Percentiles rank a stretch among this genome's conserved stretches.
Conservation (phyloP, 2,797 vertebrate genomes). For the Basileuterus tristriatus region DNA sequence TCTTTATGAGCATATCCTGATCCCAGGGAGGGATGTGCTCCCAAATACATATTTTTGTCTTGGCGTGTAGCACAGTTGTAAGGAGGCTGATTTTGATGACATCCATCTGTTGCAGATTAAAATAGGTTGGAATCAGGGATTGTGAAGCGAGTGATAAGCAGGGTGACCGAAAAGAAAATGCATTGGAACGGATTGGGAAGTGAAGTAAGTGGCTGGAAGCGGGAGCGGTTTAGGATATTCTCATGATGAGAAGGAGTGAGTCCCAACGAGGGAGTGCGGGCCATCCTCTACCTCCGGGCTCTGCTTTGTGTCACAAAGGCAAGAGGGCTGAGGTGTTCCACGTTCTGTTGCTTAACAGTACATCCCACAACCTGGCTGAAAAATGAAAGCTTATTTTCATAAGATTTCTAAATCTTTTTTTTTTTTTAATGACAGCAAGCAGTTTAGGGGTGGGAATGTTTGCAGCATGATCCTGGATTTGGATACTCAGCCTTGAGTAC, state of each 20-base stretch:
- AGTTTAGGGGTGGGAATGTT: not conserved
- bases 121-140: not conserved
- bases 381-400: not conserved
- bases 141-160: not conserved
- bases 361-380: not conserved
- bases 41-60: conserved; percentile 29
- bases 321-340: accelerated
- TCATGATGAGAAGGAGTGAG: not conserved
- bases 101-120: conserved; percentile 56
- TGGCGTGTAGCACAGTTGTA: not conserved
- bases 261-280: accelerated
- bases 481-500: not conserved
- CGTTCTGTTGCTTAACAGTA: accelerated
- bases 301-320: not conserved
- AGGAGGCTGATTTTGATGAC: conserved; percentile 18
- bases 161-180: not conserved
- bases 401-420: not conserved
- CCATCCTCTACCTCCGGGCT: not conserved
- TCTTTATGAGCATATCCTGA: accelerated
- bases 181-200: not conserved
- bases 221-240: not conserved
- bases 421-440: not conserved
- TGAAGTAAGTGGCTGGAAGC: not conserved
- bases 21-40: not conserved
- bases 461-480: not conserved